Evolutionary conservation across 2,797 vertebrate genomes (phyloP).

Genomic region (Carapus acus): DNA sequence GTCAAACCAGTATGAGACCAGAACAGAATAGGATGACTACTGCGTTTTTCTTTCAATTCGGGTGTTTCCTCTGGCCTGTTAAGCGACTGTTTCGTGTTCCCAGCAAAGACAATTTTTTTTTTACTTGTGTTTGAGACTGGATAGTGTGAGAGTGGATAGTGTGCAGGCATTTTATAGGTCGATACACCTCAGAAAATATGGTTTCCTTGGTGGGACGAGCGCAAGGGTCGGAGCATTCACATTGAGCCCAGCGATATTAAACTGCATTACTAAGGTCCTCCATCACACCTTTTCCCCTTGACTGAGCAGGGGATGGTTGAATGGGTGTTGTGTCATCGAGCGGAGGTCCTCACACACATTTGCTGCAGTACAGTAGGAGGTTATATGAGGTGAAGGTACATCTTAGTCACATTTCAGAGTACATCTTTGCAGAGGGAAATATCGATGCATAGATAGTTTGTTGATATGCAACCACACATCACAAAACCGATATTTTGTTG

Average conservation of each 20-base stretch:
- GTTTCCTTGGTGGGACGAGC: constrained; percentile 9
- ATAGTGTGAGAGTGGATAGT: not conserved
- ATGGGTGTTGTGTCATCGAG: constrained; percentile 1
- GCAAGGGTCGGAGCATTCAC: not conserved
- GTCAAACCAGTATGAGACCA: constrained; percentile 25
- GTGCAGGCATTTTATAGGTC: constrained; percentile 7
- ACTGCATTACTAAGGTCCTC: not conserved
- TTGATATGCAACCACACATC: constrained; percentile 1
- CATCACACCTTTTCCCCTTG: not conserved
- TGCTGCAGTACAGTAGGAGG: constrained; percentile 2
- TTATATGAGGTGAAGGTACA: not conserved
- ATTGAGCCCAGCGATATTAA: constrained; percentile 1
- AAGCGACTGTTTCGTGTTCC: constrained; percentile 27
- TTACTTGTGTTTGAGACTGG: too few relatives aligned
- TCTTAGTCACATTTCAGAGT: too few relatives aligned
- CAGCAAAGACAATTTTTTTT: constrained; percentile 14
- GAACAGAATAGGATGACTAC: constrained; percentile 19
- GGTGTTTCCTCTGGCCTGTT: constrained; percentile 10
- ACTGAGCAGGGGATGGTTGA: constrained; percentile 7
- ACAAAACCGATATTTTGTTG: too few relatives aligned
- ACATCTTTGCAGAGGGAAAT: not conserved
- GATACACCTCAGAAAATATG: constrained; percentile 5
- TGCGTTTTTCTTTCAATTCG: constrained; percentile 2
- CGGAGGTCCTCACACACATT: not conserved
- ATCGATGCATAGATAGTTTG: not conserved